These are phyloP conservation scores for Sweltsa coloradensis DNA, from an alignment of 1,140 invertebrate genomes.

Conservation along the genomic window DNA sequence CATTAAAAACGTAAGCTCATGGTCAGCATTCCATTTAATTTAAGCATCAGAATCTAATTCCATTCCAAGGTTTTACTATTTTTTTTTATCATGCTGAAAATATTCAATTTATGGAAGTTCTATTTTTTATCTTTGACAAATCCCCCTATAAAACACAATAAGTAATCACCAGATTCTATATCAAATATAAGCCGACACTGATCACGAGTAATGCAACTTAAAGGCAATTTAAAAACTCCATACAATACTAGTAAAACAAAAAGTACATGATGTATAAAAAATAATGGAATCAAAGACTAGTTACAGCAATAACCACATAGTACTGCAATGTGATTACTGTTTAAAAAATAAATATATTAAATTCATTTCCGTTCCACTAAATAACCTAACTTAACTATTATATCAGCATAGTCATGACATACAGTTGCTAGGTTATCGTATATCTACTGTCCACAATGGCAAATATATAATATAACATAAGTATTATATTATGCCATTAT, in stretches of 20 bases:
- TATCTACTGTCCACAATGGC: background rate
- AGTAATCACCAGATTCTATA: background rate
- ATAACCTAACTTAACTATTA: constrained; percentile 4
- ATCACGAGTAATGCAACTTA: background rate
- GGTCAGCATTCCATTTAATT: no score
- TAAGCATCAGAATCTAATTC: no score
- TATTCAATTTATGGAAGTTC: background rate
- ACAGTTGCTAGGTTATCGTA: background rate
- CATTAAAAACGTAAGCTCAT: background rate
- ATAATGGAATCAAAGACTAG: constrained; percentile 11
- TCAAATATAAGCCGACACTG: background rate
- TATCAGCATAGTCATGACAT: background rate
- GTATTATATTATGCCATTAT: background rate
- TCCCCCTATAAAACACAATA: background rate
- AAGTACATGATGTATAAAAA: constrained; percentile 9
- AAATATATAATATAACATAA: background rate
- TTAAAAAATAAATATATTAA: constrained; percentile 10
- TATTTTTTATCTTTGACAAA: background rate
- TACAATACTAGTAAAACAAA: background rate
- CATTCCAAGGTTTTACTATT: no score
- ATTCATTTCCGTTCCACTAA: background rate
- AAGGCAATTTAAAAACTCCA: background rate
- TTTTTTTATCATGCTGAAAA: no score
- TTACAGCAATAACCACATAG: constrained; percentile 4
- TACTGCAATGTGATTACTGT: constrained; percentile 6